These are phyloP conservation scores for Erebia epiphron DNA, from an alignment of 2,888 invertebrate genomes.

Conservation along the genomic window DNA sequence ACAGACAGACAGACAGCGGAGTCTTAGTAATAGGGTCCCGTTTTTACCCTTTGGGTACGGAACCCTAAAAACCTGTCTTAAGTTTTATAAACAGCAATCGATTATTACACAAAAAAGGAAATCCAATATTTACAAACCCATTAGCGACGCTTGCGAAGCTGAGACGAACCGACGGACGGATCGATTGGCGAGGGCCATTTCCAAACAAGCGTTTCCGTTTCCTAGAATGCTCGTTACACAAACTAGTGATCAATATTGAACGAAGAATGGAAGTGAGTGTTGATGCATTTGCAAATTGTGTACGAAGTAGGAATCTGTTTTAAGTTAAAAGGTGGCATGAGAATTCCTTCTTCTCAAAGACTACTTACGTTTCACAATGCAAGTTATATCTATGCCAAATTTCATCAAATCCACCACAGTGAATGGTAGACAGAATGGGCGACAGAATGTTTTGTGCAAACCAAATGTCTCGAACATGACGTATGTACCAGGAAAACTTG, in stretches of 20 bases:
- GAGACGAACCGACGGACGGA: neutral
- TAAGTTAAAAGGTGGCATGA: neutral
- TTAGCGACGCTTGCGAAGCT: neutral
- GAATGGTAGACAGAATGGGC: too few species aligned
- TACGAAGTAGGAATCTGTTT: neutral
- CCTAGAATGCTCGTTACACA: neutral
- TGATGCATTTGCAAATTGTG: neutral
- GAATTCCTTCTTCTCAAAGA: neutral
- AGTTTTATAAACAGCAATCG: neutral
- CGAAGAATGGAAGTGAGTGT: neutral
- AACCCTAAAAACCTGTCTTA: too few species aligned
- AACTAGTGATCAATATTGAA: neutral
- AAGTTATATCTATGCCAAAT: too few species aligned
- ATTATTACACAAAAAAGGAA: neutral
- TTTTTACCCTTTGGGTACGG: too few species aligned
- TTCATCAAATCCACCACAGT: too few species aligned
- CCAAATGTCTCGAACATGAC: too few species aligned
- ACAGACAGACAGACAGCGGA: too few species aligned
- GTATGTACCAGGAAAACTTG: too few species aligned
- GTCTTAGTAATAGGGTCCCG: too few species aligned
- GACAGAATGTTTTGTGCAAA: too few species aligned
- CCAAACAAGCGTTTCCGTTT: slow-evolving; percentile 5
- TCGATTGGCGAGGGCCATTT: neutral
- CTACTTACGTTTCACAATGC: too few species aligned
- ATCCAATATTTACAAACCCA: slow-evolving; percentile 8